Conservation (phyloP, 2,797 vertebrate genomes). For the Sebastes baramenuke region DNA sequence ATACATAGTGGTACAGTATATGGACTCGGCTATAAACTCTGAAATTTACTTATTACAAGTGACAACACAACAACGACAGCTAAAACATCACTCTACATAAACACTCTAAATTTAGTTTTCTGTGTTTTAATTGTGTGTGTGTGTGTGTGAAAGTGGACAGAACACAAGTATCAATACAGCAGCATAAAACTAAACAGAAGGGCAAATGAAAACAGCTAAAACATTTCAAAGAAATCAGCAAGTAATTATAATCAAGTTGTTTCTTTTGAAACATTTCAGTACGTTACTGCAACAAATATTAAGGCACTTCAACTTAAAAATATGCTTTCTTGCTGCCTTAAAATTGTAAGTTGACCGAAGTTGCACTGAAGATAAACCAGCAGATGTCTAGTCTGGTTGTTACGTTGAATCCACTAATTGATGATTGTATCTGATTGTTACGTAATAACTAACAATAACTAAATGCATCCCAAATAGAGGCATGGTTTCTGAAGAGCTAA, state of each 20-base stretch:
- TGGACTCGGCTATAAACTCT: slow-evolving; percentile 61
- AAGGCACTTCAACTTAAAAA: slow-evolving; percentile 81
- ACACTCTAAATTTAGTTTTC: slow-evolving; percentile 46
- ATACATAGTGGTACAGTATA: slow-evolving; percentile 60
- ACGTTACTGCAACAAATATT: slow-evolving; percentile 78
- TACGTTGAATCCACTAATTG: neutral
- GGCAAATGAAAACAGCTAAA: slow-evolving; percentile 62
- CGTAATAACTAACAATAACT: neutral
- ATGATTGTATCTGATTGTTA: neutral
- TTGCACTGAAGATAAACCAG: slow-evolving; percentile 23
- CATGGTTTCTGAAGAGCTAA: neutral
- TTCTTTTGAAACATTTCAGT: slow-evolving; percentile 63
- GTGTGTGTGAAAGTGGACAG: slow-evolving; percentile 46
- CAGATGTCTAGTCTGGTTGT: neutral
- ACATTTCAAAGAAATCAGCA: slow-evolving; percentile 55
- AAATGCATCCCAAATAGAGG: neutral
- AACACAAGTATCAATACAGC: slow-evolving; percentile 58
- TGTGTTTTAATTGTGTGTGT: slow-evolving; percentile 29
- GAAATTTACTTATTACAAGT: slow-evolving; percentile 60
- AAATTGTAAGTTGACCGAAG: slow-evolving; percentile 66
- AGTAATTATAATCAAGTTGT: slow-evolving; percentile 52
- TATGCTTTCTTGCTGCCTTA: slow-evolving; percentile 64
- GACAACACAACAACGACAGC: slow-evolving; percentile 70
- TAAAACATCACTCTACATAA: slow-evolving; percentile 66
- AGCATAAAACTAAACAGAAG: slow-evolving; percentile 55